A percentile compares a stretch with the other conserved stretches of the same genome.
These are phyloP conservation scores for Panulirus ornatus DNA, from an alignment of 1,140 invertebrate genomes.

Conservation along the genomic window DNA sequence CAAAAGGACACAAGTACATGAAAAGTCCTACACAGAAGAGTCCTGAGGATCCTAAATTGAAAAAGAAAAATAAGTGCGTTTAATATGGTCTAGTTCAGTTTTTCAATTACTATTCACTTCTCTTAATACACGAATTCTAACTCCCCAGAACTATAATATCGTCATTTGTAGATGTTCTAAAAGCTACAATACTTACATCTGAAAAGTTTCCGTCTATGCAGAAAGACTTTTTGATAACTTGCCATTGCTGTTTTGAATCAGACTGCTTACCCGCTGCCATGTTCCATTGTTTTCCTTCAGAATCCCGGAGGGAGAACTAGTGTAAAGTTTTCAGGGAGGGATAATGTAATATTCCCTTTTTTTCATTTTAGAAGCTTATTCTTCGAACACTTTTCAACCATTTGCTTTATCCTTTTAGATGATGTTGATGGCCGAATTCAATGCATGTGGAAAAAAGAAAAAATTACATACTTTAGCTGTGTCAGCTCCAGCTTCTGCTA, in stretches of 20 bases:
- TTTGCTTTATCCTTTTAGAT: no score
- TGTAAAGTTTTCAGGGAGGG: no score
- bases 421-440: no score
- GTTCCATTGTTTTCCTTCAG: no score
- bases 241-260: constrained; percentile 32
- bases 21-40: background rate
- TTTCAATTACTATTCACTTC: no score
- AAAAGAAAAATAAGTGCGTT: background rate
- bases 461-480: no score
- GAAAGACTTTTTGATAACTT: constrained; percentile 24
- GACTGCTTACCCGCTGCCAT: constrained; percentile 18
- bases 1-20: background rate
- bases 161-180: background rate
- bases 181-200: constrained; percentile 3
- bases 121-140: background rate
- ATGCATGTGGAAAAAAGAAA: no score
- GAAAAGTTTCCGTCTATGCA: constrained; percentile 36
- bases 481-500: no score
- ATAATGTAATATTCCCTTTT: no score
- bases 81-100: background rate
- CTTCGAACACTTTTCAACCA: no score
- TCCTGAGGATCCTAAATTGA: background rate
- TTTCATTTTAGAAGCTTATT: no score
- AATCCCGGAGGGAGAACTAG: no score
- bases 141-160: background rate